Percentiles rank a stretch among this genome's conserved stretches.
Conservation (phyloP, 2,113 vertebrate species). For the Cepphus grylle region DNA sequence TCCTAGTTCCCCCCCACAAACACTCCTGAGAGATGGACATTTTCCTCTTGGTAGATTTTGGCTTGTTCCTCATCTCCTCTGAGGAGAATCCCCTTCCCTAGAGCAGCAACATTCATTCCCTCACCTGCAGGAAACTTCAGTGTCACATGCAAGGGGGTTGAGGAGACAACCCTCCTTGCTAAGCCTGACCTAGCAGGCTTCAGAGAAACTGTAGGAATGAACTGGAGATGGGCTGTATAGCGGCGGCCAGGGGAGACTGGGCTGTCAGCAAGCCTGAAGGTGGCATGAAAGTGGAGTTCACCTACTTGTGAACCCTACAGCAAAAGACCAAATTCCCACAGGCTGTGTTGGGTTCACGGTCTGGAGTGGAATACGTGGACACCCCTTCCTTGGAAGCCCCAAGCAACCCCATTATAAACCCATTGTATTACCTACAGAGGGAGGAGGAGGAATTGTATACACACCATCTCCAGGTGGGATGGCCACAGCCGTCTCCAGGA, state of each 20-base stretch:
- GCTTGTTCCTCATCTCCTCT: neutral
- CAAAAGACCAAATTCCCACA: neutral
- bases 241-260: neutral
- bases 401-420: neutral
- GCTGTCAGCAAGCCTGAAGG: neutral
- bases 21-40: neutral
- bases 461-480: neutral
- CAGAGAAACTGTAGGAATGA: neutral
- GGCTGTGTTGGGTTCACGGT: rapidly evolving
- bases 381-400: neutral
- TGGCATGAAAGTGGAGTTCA: neutral
- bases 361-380: rapidly evolving
- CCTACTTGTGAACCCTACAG: neutral
- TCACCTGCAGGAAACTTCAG: neutral
- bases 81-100: neutral
- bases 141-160: rapidly evolving
- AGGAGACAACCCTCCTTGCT: neutral
- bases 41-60: neutral
- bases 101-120: neutral
- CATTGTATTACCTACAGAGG: neutral
- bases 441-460: neutral
- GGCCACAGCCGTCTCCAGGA: neutral
- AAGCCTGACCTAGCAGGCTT: neutral
- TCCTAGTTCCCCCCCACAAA: neutral
- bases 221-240: neutral